Base-by-base conservation (phyloP, 1,140 invertebrate species). In the Melitaea cinxia region DNA sequence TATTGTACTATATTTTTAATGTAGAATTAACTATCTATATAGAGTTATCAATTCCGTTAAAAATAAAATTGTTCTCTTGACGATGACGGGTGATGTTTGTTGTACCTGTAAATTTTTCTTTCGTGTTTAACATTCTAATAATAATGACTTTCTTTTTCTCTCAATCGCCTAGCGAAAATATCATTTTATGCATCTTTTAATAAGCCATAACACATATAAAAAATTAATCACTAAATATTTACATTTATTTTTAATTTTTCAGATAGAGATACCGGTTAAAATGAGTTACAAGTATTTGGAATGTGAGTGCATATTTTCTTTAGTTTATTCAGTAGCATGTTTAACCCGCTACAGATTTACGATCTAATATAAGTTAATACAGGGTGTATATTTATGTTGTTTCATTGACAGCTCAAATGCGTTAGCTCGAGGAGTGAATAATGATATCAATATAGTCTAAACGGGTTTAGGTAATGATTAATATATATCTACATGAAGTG, bases 241-340 rank as follows among this genome's bases (percentile, higher is more conserved):
- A n/a, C n/a, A n/a, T n/a, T n/a, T n/a, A 33, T 33, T 33, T 33
- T 7, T 19, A 42, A 17, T 62, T 72, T 82, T 83, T 65, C 78
- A 82, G 78, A 47, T 72, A 6, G 17, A 28, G 28, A 28, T 30
- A 37, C 57, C 50, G 62, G 47, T 60, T 52, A 58, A 75, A 73
- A 84, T 84, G 82, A 84, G 82, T 62, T 73, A 65, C 72, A 77
- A 65, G 19, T 72, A 74, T 37, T 52, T 82, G 35, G 77, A 82
- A 35, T 80, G 79, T 81, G 73, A 76, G 77, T 81, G 49, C 17
- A 67, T 19, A 24, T 45, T 56, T 56, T 21, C 6, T 30, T 24
- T 56, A 24, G 35, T n/a, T 42, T 37, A 4, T 37, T 14, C 5
- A 37, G 3, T 37, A 14, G 14, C 5, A 33, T 33, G n/a, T 37